phyloP scores from a whole-genome alignment of 53 echinoderm and acorn worm species.

The Actinopyga echinites region DNA sequence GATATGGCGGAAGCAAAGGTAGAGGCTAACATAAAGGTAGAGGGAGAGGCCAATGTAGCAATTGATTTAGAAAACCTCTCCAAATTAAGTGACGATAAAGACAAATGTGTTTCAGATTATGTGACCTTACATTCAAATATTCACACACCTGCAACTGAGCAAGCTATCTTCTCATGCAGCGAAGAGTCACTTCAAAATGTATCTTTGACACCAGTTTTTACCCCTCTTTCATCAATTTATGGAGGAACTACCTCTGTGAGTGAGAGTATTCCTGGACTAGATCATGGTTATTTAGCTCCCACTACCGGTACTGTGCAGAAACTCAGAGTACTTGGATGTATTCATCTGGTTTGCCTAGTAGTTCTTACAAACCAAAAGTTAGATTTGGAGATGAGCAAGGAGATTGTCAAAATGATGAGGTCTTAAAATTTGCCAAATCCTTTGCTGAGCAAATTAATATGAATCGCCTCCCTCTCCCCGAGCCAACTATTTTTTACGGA shows the following conservation, averaged over 20 bases:
- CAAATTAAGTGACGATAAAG: neutral
- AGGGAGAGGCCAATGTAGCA: neutral
- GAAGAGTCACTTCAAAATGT: neutral
- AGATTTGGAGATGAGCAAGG: neutral
- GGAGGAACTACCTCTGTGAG: neutral
- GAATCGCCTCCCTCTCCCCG: slow-evolving; percentile 51
- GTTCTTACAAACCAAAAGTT: neutral
- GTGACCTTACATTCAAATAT: neutral
- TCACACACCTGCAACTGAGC: neutral
- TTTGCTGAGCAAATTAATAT: slow-evolving; percentile 15
- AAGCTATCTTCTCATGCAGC: neutral
- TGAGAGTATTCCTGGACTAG: neutral
- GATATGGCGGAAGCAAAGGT: slow-evolving; percentile 8
- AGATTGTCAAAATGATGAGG: neutral
- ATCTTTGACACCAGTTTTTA: neutral
- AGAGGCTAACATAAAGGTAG: neutral
- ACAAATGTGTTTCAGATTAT: neutral
- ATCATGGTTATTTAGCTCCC: neutral
- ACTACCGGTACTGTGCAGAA: neutral
- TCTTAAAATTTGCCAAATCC: slow-evolving; percentile 9
- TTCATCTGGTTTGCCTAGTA: neutral
- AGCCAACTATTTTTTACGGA: slow-evolving; percentile 56
- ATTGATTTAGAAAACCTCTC: neutral
- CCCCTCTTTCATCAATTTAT: neutral
- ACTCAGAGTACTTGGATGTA: slow-evolving; percentile 11